A percentile compares a stretch with the other conserved stretches of the same genome.
Conservation (phyloP, 2,113 vertebrate species). For the Paramisgurnus dabryanus region DNA sequence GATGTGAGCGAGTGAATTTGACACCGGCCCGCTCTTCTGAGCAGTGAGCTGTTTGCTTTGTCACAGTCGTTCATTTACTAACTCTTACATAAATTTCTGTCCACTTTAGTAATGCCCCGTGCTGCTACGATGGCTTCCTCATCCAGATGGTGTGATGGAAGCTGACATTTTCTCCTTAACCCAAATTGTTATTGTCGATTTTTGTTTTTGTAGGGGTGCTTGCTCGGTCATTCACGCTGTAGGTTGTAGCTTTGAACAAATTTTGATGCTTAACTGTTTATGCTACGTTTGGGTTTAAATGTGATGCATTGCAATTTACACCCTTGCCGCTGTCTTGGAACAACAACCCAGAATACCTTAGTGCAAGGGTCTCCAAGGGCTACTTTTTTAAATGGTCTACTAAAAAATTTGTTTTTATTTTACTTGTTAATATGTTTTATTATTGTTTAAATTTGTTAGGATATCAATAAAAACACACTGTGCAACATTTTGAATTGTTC, state of each 20-base stretch:
- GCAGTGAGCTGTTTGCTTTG: constrained; percentile 48
- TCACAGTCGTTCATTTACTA: constrained; percentile 44
- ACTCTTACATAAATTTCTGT: constrained; percentile 15
- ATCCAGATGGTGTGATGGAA: neutral
- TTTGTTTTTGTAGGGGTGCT: neutral
- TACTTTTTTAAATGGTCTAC: too few species aligned
- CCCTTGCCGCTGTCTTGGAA: too few species aligned
- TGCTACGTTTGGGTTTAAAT: too few species aligned
- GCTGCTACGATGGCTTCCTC: neutral
- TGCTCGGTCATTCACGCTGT: neutral
- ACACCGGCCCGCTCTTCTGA: constrained; percentile 1
- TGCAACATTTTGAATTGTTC: too few species aligned
- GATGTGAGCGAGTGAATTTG: constrained; percentile 48
- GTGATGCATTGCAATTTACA: too few species aligned
- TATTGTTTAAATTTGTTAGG: too few species aligned
- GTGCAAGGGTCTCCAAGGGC: too few species aligned
- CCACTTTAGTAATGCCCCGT: neutral
- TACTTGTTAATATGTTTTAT: too few species aligned
- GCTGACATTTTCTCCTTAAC: neutral
- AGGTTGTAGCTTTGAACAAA: neutral
- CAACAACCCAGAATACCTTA: too few species aligned
- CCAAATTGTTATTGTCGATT: neutral
- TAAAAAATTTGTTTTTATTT: too few species aligned
- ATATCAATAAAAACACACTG: too few species aligned
- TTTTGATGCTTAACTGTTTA: too few species aligned